phyloP scores from a whole-genome alignment of 2,888 invertebrate genomes.

The Drosophila pegasa region DNA sequence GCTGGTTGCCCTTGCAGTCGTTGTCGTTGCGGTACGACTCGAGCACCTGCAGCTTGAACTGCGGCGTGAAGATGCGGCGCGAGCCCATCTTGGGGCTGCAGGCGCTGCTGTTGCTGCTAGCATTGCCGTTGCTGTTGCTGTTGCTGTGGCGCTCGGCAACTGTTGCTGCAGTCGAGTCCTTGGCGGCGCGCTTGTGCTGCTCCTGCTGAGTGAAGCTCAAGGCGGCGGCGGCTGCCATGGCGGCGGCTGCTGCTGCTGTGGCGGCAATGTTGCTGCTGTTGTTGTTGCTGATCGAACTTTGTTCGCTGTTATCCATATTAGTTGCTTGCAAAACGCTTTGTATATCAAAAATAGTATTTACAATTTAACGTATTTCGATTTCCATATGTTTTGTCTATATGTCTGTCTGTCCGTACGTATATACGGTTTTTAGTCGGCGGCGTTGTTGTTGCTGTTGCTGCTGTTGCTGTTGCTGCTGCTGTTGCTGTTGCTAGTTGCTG shows the following conservation, averaged over 20 bases:
- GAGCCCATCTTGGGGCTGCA: constrained; percentile 89
- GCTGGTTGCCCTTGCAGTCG: constrained; percentile 95
- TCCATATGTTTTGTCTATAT: no score
- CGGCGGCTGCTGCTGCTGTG: constrained; percentile 19
- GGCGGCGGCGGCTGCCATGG: constrained; percentile 34
- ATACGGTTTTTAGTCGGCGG: constrained; percentile 13
- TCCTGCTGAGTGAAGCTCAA: constrained; percentile 45
- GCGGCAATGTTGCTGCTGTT: constrained; percentile 50
- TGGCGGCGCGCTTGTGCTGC: constrained; percentile 11
- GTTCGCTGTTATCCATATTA: constrained; percentile 63
- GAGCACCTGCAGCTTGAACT: constrained; percentile 94
- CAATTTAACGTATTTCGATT: constrained; percentile 17
- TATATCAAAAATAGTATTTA: constrained; percentile 56
- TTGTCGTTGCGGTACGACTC: constrained; percentile 94
- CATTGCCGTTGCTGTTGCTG: constrained; percentile 19
- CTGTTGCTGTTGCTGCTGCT: constrained; percentile 37
- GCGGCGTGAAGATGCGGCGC: constrained; percentile 94
- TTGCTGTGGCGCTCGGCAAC: constrained; percentile 86
- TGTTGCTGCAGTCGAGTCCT: constrained; percentile 87
- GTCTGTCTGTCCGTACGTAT: constrained; percentile 12
- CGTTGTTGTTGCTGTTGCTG: constrained; percentile 19
- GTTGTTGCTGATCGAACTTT: constrained; percentile 43
- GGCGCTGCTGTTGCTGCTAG: constrained; percentile 40
- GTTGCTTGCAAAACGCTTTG: constrained; percentile 32
- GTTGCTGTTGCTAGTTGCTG: constrained; percentile 31